A percentile compares a stretch with the other conserved stretches of the same genome.
Evolutionary conservation across 2,888 invertebrate genomes (phyloP).

Genomic region (Conchocele bisecta): DNA sequence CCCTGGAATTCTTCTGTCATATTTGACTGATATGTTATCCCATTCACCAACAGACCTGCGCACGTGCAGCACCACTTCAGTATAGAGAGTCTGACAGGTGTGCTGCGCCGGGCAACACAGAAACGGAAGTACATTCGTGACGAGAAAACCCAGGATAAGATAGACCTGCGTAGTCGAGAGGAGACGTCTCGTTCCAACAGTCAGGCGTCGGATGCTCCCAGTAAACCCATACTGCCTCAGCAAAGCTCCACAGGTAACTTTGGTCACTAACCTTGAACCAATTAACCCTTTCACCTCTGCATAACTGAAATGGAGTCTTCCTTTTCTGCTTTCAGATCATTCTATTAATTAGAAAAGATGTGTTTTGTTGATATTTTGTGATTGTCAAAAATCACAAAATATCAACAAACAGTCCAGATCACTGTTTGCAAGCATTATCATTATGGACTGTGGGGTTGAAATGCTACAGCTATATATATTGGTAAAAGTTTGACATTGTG

Average conservation of each 20-base stretch:
- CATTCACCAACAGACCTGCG: slow-evolving; percentile 66
- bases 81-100: slow-evolving; percentile 74
- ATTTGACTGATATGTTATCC: neutral
- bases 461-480: too few relatives aligned
- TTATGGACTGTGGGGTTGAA: too few relatives aligned
- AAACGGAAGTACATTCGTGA: slow-evolving; percentile 72
- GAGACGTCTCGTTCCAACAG: slow-evolving; percentile 79
- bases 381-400: too few relatives aligned
- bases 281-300: too few relatives aligned
- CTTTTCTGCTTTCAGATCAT: too few relatives aligned
- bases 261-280: too few relatives aligned
- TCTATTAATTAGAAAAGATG: too few relatives aligned
- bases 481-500: too few relatives aligned
- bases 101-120: slow-evolving; percentile 75
- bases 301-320: too few relatives aligned
- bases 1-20: neutral
- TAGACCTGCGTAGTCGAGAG: slow-evolving; percentile 65
- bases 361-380: too few relatives aligned
- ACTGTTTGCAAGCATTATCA: too few relatives aligned
- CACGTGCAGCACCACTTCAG: slow-evolving; percentile 78
- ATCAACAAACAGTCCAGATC: too few relatives aligned
- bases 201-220: slow-evolving; percentile 75
- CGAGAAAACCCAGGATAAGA: slow-evolving; percentile 71
- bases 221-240: slow-evolving; percentile 60
- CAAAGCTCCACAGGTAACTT: slow-evolving; percentile 64